Percentiles rank a stretch among this genome's conserved stretches.
Conservation (phyloP, 2,888 invertebrate genomes). For the Cryptophagus acutangulus region DNA sequence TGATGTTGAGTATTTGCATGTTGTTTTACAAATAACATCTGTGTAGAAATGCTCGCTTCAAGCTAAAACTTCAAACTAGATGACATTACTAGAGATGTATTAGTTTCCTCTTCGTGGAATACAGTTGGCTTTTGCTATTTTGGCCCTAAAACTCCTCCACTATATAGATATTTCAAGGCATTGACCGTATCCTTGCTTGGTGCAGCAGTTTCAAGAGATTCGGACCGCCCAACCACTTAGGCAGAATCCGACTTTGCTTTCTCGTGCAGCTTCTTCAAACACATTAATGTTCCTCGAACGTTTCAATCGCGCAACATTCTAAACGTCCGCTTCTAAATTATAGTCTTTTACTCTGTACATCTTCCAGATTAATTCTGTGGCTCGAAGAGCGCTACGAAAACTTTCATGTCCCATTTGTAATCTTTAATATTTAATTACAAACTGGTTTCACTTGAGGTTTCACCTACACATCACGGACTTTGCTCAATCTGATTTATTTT, state of each 20-base stretch:
- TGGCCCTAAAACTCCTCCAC: too few species aligned
- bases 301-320: slow-evolving; percentile 29
- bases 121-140: too few species aligned
- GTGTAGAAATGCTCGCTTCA: slow-evolving; percentile 1
- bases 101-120: slow-evolving; percentile 1
- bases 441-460: too few species aligned
- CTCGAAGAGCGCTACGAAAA: slow-evolving; percentile 2
- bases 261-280: slow-evolving; percentile 25
- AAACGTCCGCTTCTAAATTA: slow-evolving; percentile 27
- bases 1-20: slow-evolving; percentile 16
- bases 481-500: too few species aligned
- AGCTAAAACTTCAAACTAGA: not conserved
- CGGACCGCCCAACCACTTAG: slow-evolving; percentile 22
- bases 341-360: slow-evolving; percentile 14
- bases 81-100: slow-evolving; percentile 1
- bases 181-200: too few species aligned
- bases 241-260: too few species aligned
- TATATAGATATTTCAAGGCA: too few species aligned
- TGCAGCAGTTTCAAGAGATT: slow-evolving; percentile 9
- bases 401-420: slow-evolving; percentile 3
- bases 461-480: too few species aligned
- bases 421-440: not conserved
- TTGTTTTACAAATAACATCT: slow-evolving; percentile 13
- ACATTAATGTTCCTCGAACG: slow-evolving; percentile 31
- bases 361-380: slow-evolving; percentile 18